Conservation (phyloP, 2,797 vertebrate species). For the Sciaenops ocellatus region DNA sequence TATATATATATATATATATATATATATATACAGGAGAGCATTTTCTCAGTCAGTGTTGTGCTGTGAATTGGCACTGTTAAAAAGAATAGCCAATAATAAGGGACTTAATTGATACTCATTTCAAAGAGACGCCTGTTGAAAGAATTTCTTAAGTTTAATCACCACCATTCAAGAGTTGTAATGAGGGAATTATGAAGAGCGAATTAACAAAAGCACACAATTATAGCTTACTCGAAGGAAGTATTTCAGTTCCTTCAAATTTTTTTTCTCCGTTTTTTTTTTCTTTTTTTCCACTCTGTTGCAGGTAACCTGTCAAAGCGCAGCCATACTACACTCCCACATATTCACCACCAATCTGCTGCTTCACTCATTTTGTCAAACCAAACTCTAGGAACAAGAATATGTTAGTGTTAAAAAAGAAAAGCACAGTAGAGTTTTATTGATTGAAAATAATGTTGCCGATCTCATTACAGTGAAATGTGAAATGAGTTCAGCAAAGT, state of each 20-base stretch:
- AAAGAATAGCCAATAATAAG: conserved; percentile 81
- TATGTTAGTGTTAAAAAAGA: conserved; percentile 34
- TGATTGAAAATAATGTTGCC: conserved; percentile 70
- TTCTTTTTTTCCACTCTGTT: conserved; percentile 10
- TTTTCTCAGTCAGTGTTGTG: conserved; percentile 59
- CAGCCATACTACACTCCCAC: conserved; percentile 54
- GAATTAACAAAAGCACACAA: conserved; percentile 80
- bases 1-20: conserved; percentile 35
- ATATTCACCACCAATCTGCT: conserved; percentile 51
- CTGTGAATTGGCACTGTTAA: conserved; percentile 72
- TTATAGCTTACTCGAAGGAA: conserved; percentile 69
- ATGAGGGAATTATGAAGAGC: conserved; percentile 80
- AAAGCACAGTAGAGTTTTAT: conserved; percentile 56
- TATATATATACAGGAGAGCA: conserved; percentile 42
- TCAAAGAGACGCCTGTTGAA: conserved; percentile 83
- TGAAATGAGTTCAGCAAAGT: conserved; percentile 64
- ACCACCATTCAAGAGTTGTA: conserved; percentile 77
- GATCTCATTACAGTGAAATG: conserved; percentile 73
- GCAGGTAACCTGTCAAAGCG: conserved; percentile 69
- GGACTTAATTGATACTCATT: conserved; percentile 82
- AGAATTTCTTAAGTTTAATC: conserved; percentile 81
- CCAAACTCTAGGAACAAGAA: conserved; percentile 52
- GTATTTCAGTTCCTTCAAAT: conserved; percentile 64
- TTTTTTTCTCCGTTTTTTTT: conserved; percentile 23
- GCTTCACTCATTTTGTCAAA: conserved; percentile 57